phyloP scores from a whole-genome alignment of 2,797 vertebrate species.

The Galago senegalensis region DNA sequence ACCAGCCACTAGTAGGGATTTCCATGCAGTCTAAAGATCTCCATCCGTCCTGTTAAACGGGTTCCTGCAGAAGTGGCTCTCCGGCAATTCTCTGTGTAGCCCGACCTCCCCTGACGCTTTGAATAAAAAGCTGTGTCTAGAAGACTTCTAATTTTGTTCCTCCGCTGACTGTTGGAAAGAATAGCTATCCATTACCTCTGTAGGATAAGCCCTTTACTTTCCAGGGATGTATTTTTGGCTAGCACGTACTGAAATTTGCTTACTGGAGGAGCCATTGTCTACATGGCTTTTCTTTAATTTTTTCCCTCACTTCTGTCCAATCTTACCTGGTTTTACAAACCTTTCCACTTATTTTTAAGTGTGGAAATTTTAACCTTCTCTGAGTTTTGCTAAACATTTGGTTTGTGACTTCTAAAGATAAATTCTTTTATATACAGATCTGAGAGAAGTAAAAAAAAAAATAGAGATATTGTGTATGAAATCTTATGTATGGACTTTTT shows the following conservation, averaged over 20 bases:
- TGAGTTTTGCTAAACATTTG: conserved; percentile 36
- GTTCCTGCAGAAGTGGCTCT: neutral
- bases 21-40: neutral
- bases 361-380: neutral
- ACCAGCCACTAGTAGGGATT: neutral
- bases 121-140: neutral
- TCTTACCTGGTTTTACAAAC: neutral
- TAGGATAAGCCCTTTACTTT: neutral
- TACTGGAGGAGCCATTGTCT: neutral
- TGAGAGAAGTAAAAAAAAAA: neutral
- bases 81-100: neutral
- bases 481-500: neutral
- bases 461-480: neutral
- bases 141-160: neutral
- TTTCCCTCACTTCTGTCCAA: neutral
- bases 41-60: accelerated
- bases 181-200: neutral
- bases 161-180: neutral
- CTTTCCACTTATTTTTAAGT: neutral
- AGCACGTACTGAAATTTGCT: neutral
- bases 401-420: neutral
- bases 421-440: neutral
- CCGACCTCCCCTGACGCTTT: neutral
- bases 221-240: neutral
- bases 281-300: neutral